phyloP scores from a whole-genome alignment of 2,113 vertebrate genomes.

The Chrysochloris asiatica region DNA sequence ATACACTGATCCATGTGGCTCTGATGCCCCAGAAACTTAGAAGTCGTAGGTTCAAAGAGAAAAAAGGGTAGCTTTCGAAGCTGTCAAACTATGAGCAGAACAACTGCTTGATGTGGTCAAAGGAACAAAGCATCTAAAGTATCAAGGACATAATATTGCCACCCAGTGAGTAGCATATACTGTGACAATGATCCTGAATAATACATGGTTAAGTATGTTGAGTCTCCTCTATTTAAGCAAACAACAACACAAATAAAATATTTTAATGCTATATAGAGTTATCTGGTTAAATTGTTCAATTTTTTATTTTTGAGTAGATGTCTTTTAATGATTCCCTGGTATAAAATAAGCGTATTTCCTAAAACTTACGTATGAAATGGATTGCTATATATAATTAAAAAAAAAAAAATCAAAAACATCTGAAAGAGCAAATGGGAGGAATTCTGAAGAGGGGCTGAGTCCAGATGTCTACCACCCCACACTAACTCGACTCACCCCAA shows the following conservation, averaged over 20 bases:
- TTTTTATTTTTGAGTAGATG: background rate
- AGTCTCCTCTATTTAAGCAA: background rate
- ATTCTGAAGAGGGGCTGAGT: background rate
- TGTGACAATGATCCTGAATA: rapidly evolving
- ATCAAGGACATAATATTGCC: background rate
- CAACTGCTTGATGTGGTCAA: background rate
- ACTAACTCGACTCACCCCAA: background rate
- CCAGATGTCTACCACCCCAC: no score
- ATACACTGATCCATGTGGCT: background rate
- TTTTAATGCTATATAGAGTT: no score
- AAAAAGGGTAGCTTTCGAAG: background rate
- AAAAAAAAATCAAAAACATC: background rate
- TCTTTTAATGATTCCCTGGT: background rate
- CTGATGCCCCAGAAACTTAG: background rate
- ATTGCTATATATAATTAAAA: rapidly evolving
- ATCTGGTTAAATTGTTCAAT: background rate
- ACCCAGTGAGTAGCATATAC: rapidly evolving
- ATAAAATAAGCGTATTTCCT: background rate
- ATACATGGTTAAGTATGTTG: rapidly evolving
- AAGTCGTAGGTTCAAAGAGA: background rate
- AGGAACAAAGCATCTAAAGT: background rate
- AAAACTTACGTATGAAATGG: background rate
- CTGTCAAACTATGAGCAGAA: background rate
- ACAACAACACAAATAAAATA: background rate
- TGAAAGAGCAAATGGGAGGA: background rate